Percentiles rank a stretch among this genome's conserved stretches.
These are phyloP conservation scores for Chironomus striatipennis DNA, from an alignment of 1,140 invertebrate genomes.

Conservation along the genomic window DNA sequence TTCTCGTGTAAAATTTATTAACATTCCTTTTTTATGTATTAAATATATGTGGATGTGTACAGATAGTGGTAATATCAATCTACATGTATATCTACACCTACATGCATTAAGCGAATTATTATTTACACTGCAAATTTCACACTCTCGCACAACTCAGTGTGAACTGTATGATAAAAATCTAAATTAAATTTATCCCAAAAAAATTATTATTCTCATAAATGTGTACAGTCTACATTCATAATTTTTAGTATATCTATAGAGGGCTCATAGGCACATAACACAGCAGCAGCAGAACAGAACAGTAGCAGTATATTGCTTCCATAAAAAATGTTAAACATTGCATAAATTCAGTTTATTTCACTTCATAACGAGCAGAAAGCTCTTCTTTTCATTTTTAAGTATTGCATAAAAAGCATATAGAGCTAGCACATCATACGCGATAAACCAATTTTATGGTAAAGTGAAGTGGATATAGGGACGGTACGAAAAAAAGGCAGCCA, in stretches of 20 bases:
- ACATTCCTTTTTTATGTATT: background rate
- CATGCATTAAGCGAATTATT: background rate
- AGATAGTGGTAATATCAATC: background rate
- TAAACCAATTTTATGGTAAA: conserved; percentile 3
- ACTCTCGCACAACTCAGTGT: background rate
- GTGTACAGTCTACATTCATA: background rate
- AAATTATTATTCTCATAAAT: background rate
- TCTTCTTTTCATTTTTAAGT: background rate
- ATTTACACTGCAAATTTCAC: conserved; percentile 13
- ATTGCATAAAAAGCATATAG: background rate
- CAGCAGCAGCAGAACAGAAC: background rate
- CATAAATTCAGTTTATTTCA: conserved; percentile 10
- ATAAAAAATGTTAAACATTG: conserved; percentile 12
- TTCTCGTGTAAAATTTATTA: background rate
- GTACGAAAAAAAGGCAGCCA: background rate
- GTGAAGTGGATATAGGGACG: background rate
- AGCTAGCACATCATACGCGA: background rate
- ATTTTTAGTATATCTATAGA: too few species aligned
- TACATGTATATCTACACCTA: too few species aligned
- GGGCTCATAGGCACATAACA: background rate
- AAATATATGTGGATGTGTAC: too few species aligned
- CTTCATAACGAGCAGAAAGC: conserved; percentile 6
- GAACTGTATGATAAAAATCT: conserved; percentile 13
- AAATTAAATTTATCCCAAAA: background rate
- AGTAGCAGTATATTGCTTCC: background rate